Conservation (phyloP, 2,797 vertebrate genomes). For the Amniataba percoides region DNA sequence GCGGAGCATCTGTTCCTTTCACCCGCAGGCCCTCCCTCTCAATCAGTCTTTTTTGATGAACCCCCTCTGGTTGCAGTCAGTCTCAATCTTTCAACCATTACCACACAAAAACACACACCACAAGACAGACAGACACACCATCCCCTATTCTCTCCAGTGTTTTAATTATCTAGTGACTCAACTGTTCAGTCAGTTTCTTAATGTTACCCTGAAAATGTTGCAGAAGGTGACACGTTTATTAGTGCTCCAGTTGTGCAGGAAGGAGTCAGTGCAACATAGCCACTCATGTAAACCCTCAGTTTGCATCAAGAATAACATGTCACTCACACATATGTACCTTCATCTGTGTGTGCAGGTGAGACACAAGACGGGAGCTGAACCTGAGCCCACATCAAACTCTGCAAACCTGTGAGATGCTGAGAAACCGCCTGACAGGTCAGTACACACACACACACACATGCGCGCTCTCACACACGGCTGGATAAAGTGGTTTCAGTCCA, state of each 20-base stretch:
- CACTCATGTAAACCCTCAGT: not conserved
- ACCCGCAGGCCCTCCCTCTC: constrained; percentile 33
- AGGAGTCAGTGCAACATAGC: not conserved
- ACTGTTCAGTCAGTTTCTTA: constrained; percentile 8
- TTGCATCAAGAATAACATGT: not conserved
- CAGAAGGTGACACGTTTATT: not conserved
- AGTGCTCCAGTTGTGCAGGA: not conserved
- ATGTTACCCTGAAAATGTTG: constrained; percentile 14
- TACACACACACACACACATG: constrained; percentile 7
- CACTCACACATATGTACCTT: not conserved
- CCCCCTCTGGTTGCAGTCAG: constrained; percentile 36
- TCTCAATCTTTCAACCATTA: constrained; percentile 39
- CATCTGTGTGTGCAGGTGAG: constrained; percentile 53
- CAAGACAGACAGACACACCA: not conserved
- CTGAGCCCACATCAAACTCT: constrained; percentile 19
- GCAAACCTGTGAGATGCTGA: constrained; percentile 69
- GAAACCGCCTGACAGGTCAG: constrained; percentile 63
- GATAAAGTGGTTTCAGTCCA: constrained; percentile 16
- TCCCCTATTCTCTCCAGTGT: constrained; percentile 11
- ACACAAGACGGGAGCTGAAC: constrained; percentile 8
- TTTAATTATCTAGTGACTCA: constrained; percentile 30
- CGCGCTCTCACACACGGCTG: not conserved
- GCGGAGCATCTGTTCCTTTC: constrained; percentile 80
- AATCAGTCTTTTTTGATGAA: constrained; percentile 49
- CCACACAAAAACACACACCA: constrained; percentile 19